phyloP scores from a whole-genome alignment of 2,888 invertebrate genomes.

The Parasteatoda lunata region DNA sequence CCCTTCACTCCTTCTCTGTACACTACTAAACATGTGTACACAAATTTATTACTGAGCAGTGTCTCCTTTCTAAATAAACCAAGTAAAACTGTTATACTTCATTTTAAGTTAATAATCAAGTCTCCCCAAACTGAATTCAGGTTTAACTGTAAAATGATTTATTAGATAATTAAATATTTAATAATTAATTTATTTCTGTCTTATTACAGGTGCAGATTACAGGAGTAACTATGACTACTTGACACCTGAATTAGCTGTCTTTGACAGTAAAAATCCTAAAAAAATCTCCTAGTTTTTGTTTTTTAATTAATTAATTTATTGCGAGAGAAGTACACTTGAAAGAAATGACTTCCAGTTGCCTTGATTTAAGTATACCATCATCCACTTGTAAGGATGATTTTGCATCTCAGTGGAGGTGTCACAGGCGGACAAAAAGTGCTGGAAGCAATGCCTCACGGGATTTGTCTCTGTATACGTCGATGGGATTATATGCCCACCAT shows the following conservation, averaged over 20 bases:
- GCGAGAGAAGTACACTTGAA: conserved; percentile 10
- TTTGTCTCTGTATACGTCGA: conserved; percentile 69
- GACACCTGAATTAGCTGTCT: conserved; percentile 3
- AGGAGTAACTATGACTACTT: conserved; percentile 9
- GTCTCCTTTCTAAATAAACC: too few relatives aligned
- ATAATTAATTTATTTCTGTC: not conserved
- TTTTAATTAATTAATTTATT: conserved; percentile 2
- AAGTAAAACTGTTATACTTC: too few relatives aligned
- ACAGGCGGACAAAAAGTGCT: conserved; percentile 70
- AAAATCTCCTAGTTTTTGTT: conserved; percentile 1
- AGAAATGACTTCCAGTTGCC: conserved; percentile 68
- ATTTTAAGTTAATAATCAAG: too few relatives aligned
- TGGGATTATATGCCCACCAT: conserved; percentile 70
- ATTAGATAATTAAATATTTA: not conserved
- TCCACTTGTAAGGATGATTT: conserved; percentile 65
- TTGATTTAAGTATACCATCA: conserved; percentile 65
- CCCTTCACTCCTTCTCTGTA: too few relatives aligned
- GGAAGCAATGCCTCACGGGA: conserved; percentile 69
- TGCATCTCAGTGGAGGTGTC: conserved; percentile 67
- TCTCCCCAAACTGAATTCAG: too few relatives aligned
- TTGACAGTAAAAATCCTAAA: conserved; percentile 13
- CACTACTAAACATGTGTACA: too few relatives aligned
- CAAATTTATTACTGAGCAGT: too few relatives aligned
- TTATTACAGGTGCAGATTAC: conserved; percentile 17
- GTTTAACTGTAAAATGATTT: not conserved